A percentile compares a stretch with the other conserved stretches of the same genome.
These are phyloP conservation scores for Chloromyia formosa DNA, from an alignment of 2,888 invertebrate species.

Conservation along the genomic window DNA sequence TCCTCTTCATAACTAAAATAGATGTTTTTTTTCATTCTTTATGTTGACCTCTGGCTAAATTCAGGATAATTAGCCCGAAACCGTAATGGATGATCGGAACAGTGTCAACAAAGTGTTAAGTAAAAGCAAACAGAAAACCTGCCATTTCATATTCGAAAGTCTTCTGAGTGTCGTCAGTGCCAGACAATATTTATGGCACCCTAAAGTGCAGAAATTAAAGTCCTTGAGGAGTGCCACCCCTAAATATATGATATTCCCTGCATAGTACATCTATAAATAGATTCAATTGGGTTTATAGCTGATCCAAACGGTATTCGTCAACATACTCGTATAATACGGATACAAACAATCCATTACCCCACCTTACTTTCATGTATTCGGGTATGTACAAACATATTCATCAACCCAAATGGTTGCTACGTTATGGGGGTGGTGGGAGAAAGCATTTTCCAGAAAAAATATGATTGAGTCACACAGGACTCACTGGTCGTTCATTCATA, in stretches of 20 bases:
- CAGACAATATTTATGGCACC: neutral
- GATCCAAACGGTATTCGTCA: neutral
- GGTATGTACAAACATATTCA: neutral
- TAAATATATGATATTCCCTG: constrained; percentile 2
- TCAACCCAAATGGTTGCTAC: neutral
- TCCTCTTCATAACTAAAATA: too few relatives aligned
- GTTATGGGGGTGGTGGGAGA: neutral
- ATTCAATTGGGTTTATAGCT: constrained; percentile 8
- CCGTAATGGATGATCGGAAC: constrained; percentile 20
- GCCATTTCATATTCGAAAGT: neutral
- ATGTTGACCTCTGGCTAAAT: neutral
- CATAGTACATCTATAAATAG: constrained; percentile 30
- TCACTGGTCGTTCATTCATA: neutral
- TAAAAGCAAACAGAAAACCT: constrained; percentile 6
- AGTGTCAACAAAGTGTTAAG: constrained; percentile 17
- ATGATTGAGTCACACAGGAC: constrained; percentile 8
- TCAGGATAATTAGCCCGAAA: constrained; percentile 15
- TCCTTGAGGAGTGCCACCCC: constrained; percentile 26
- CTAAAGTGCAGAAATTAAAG: constrained; percentile 15
- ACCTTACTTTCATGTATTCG: neutral
- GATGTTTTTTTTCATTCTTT: neutral
- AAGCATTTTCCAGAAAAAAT: neutral
- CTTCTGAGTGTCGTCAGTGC: neutral
- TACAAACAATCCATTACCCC: constrained; percentile 5
- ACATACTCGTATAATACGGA: neutral